Base-by-base conservation (phyloP, 1,140 invertebrate genomes). In the Venturia canescens region DNA sequence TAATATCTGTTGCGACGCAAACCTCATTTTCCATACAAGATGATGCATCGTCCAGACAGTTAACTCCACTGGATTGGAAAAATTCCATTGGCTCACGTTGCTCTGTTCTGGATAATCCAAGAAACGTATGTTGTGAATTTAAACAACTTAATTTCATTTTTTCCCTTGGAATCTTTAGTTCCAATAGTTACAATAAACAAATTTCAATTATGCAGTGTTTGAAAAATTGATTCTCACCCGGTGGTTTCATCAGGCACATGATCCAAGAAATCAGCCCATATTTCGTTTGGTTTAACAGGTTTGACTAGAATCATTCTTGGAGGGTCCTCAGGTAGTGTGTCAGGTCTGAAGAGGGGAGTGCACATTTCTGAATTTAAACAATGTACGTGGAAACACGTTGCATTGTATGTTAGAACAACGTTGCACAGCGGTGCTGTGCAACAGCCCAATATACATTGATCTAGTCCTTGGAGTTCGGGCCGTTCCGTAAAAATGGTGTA, bases 381-480 rank as follows among this genome's bases (percentile, higher is more conserved):
- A 78, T 94, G 93, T 15, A 96, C 93, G 91, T 96, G 95, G 87
- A 94, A 98, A 88, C 97, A 98, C 71, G 94, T 95, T 23, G 91
- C 89, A 83, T 96, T 94, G 79, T 94, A 94, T 87, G 96, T 95
- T 85, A 98, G 95, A 5, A 95, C 96, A 81, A 97, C 94, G 90
- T 98, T 96, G 88, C 97, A 98, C 1, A 88, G 84, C 0, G 92
- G 89, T 53, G 94, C 92, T 0, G 90, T 88, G 88, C 97, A 98
- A 87, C 97, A 98, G 48, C 93, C 92, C 83, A 93, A 91, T 4
- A 97, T 93, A 89, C 97, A 98, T 67, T 94, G 91, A 74, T 93
- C 93, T 5, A 95, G 87, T 18, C 92, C 92, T 67, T 89, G 92
- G 9, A 94, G 86, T 44, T 92, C 91, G 21, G 90, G 87, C 79